Percentiles rank a stretch among this genome's conserved stretches.
phyloP scores from a whole-genome alignment of 1,140 invertebrate species.

The Scaptodrosophila lebanonensis region DNA sequence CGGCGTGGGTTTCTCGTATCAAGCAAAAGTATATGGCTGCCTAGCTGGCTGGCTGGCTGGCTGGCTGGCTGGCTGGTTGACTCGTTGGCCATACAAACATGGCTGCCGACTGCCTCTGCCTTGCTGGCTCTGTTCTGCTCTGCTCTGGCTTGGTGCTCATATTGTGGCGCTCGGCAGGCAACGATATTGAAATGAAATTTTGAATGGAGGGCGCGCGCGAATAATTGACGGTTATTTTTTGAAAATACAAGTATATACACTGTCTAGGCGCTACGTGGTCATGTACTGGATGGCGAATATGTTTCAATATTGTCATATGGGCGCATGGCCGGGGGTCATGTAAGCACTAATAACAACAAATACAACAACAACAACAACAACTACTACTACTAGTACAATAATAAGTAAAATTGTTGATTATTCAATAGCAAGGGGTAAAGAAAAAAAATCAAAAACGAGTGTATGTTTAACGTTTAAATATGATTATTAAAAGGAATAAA shows the following conservation, averaged over 20 bases:
- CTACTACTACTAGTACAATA: no score
- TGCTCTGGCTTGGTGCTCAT: not conserved
- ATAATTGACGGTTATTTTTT: conserved; percentile 87
- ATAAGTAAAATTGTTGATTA: conserved; percentile 41
- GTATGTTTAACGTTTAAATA: not conserved
- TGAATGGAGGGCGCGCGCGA: conserved; percentile 92
- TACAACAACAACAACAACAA: no score
- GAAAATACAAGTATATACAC: conserved; percentile 24
- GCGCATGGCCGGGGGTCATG: not conserved
- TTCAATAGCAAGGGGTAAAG: conserved; percentile 26
- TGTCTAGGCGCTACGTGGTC: conserved; percentile 3
- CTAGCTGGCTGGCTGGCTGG: not conserved
- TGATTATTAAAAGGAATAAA: not conserved
- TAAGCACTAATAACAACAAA: no score
- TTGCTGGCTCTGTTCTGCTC: conserved; percentile 76
- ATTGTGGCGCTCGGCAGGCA: conserved; percentile 82
- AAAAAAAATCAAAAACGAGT: not conserved
- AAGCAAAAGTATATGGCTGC: conserved; percentile 18
- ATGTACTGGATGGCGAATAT: no score
- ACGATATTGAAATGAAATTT: conserved; percentile 83
- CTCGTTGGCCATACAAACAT: conserved; percentile 81
- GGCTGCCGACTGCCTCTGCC: conserved; percentile 84
- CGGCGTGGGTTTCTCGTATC: conserved; percentile 16
- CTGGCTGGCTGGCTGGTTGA: no score
- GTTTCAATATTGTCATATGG: no score